Evolutionary conservation across 1,140 invertebrate genomes (phyloP), one percentile per base, ranked within the genome.

Genomic region (Drosophila suzukii): DNA sequence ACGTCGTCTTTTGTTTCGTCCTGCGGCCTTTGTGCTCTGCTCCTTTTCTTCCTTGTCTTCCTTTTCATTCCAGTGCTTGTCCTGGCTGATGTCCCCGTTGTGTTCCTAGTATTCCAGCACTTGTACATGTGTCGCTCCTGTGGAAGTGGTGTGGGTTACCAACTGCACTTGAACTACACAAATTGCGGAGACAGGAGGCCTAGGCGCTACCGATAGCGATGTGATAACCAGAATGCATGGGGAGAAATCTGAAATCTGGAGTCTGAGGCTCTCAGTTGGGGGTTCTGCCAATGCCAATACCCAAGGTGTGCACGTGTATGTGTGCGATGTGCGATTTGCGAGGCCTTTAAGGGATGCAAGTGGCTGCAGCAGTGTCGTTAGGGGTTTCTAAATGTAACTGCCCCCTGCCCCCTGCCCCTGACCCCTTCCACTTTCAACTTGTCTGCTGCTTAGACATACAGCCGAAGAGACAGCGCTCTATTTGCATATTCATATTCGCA

Each of bases 101-200:
- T 66, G 20, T 49, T 81, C 60, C 73, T 78, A 15, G 46, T 66
- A 20, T 49, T 81, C 63, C 68, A 75, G 62, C 77, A 82, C 82
- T 82, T 88, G 75, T 88, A 81, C 82, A 86, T 86, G 82, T 86
- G 83, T 88, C 79, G 81, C 77, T 34, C 54, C n/a, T 47, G 20
- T 34, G 8, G 58, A 11, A 13, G 20, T 38, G 67, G 15, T 27
- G 1, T 34, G 27, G 56, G 39, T 15, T 12, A n/a, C n/a, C 15
- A 34, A 49, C 67, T 86, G 83, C 79, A 88, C 83, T 88, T 86
- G 79, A 88, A 88, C 83, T 88, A 88, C 83, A 71, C 71, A 49
- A 76, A 80, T 65, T 79, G 55, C 68, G 15, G 11, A 43, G 55
- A 39, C 41, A 53, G 46, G 30, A 13, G 46, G 49, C n/a, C 49